These are phyloP conservation scores for Ondatra zibethicus DNA, from an alignment of 2,113 vertebrate genomes.

Conservation along the genomic window DNA sequence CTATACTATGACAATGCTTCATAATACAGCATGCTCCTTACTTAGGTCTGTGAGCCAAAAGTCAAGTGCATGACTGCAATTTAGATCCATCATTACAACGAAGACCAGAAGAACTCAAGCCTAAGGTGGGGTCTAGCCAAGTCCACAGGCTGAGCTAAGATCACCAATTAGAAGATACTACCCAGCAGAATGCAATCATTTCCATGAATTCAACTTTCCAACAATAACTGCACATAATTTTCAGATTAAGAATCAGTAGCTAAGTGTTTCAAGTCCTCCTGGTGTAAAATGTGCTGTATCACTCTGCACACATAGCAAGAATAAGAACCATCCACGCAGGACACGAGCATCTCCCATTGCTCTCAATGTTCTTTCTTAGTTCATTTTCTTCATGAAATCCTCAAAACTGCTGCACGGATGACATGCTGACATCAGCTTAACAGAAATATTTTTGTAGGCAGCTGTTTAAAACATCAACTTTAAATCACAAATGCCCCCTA, in stretches of 20 bases:
- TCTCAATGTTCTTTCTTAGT: conserved; percentile 15
- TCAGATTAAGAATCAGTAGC: conserved; percentile 60
- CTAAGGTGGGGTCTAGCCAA: conserved; percentile 57
- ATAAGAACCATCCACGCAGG: conserved; percentile 41
- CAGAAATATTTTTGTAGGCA: conserved; percentile 67
- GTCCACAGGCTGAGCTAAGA: conserved; percentile 60
- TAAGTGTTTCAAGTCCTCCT: conserved; percentile 68
- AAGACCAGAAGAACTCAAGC: conserved; percentile 43
- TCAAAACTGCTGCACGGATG: conserved; percentile 61
- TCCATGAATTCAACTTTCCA: conserved; percentile 37
- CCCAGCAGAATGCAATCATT: conserved; percentile 16
- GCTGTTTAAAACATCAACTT: conserved; percentile 73
- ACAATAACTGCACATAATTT: neutral
- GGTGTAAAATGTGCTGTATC: neutral
- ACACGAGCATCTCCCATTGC: conserved; percentile 40
- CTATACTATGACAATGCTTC: conserved; percentile 78
- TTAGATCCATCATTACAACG: conserved; percentile 63
- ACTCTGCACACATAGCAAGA: neutral
- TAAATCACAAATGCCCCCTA: conserved; percentile 55
- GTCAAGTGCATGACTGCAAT: conserved; percentile 66
- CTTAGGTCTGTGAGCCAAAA: conserved; percentile 74
- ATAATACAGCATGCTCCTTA: conserved; percentile 72
- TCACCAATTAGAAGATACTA: conserved; percentile 37
- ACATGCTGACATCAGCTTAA: conserved; percentile 5
- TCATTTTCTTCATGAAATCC: conserved; percentile 42